Base-by-base conservation (phyloP, 2,113 vertebrate species). In the Gobio gobio region DNA sequence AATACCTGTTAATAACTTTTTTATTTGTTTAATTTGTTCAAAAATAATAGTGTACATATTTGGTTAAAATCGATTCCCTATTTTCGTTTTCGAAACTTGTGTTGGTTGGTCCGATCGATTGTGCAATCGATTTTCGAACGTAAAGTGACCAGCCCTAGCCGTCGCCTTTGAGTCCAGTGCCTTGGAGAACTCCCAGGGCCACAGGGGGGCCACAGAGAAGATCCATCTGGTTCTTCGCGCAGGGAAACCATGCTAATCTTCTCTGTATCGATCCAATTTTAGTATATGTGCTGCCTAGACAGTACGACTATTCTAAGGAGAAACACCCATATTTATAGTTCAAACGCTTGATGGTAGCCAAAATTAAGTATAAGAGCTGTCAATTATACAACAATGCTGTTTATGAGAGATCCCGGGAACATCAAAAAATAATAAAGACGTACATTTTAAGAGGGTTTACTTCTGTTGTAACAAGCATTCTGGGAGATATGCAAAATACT, bases 291-390 rank as follows among this genome's bases (percentile, higher is more conserved):
- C 4, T 45, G 4, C 16, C 7, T 0, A 16, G 2, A 45, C 36
- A 78, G 1, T 36, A 79, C 36, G 0, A 0, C 0, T n/a, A n/a
- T n/a, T 0, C 0, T 0, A 0, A 0, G 0, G 0, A 5, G 0
- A 1, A 0, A 1, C 0, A 0, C 2, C 2, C 7, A 0, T 0
- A 6, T 58, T 22, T n/a, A 77, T 13, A 51, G 47, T 1, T 29
- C 24, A 0, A 6, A 36, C 10, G 6, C 2, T 77, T 2, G 36
- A 18, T 2, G 77, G 54, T 78, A 40, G 0, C 2, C 2, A 14
- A 56, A 56, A 20, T 56, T 6, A 54, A 20, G 6, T 0, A 7
- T 8, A 76, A 29, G 10, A 22, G 20, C 18, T 51, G 3, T 10
- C 1, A 43, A 2, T 45, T n/a, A n/a, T 5, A 72, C 20, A 70